Base-by-base conservation (phyloP, 2,113 vertebrate species). In the Terrapene triunguis region DNA sequence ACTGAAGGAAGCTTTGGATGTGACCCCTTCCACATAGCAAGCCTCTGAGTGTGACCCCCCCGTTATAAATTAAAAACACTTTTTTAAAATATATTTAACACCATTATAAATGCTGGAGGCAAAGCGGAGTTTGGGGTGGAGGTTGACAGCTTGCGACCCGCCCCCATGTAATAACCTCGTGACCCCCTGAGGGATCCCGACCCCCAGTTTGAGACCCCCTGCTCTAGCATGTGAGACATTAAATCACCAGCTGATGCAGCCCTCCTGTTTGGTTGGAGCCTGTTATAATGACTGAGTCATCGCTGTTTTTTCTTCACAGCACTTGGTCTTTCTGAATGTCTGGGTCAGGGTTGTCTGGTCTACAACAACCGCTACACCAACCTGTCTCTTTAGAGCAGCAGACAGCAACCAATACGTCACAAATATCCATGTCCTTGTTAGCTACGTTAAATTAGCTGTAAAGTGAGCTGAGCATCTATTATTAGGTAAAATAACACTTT, bases 271-370 rank as follows among this genome's bases (percentile, higher is more conserved):
- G 3, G 2, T 1, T 35, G 95, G 94, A 96, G 88, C 96, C 96
- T 53, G 91, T 44, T 74, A 89, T 95, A 84, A 93, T 29, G 90
- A 55, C 97, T 95, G 98, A 98, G 97, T 97, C 98, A 96, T 91
- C 84, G 95, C 89, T 89, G 19, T 24, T 93, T 92, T 92, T 84
- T 62, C 93, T 13, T 51, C 3, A 1, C 89, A 95, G 96, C 24
- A 0, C 87, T 95, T 78, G 2, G 62, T 55, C 84, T 94, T 87
- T 74, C n/a, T 10, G 9, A 93, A 90, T 13, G 57, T 95, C 87
- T 97, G 97, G 92, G 88, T 96, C 42, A 80, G 96, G 94, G 84
- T 59, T 81, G 93, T 84, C 95, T 93, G 84, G 80, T 91, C 1
- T 65, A 91, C 85, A 90, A 50, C 82, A 91, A 51, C 54, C 74